A percentile compares a stretch with the other conserved stretches of the same genome.
These are phyloP conservation scores for Leistus spinibarbis DNA, from an alignment of 2,888 invertebrate species.

Conservation along the genomic window DNA sequence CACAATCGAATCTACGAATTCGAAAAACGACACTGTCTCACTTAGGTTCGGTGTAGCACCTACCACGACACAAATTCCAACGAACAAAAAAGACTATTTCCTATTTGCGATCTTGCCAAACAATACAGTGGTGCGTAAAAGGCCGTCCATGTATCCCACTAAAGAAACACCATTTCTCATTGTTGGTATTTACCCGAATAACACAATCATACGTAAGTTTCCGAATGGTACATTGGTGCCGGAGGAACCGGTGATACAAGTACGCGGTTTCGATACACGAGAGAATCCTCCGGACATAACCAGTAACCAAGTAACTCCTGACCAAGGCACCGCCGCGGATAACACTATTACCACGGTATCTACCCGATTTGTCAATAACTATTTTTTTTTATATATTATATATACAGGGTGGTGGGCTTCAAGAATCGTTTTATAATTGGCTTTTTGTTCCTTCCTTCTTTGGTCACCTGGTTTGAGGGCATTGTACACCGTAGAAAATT, in stretches of 20 bases:
- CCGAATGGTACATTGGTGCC: slow-evolving; percentile 81
- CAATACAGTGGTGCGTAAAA: slow-evolving; percentile 78
- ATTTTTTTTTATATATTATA: slow-evolving; percentile 7
- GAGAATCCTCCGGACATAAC: slow-evolving; percentile 63
- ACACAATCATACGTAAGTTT: slow-evolving; percentile 78
- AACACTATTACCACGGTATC: slow-evolving; percentile 63
- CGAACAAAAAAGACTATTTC: slow-evolving; percentile 69
- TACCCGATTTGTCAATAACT: slow-evolving; percentile 40
- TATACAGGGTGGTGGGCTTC: slow-evolving; percentile 47
- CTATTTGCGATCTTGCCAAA: slow-evolving; percentile 79
- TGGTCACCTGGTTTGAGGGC: slow-evolving; percentile 30
- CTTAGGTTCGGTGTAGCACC: neutral
- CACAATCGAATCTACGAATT: slow-evolving; percentile 43
- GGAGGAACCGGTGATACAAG: slow-evolving; percentile 61
- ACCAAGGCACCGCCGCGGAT: slow-evolving; percentile 53
- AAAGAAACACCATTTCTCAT: slow-evolving; percentile 75
- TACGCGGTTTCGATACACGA: slow-evolving; percentile 66
- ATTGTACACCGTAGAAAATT: neutral
- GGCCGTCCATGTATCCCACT: slow-evolving; percentile 69
- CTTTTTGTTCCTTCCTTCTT: slow-evolving; percentile 26
- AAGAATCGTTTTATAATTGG: slow-evolving; percentile 42
- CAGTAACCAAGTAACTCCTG: slow-evolving; percentile 68
- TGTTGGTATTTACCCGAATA: slow-evolving; percentile 78
- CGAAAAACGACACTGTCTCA: slow-evolving; percentile 39
- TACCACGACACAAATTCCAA: slow-evolving; percentile 47